Evolutionary conservation across 2,888 invertebrate genomes (phyloP).

Genomic region (Cyaniris semiargus): DNA sequence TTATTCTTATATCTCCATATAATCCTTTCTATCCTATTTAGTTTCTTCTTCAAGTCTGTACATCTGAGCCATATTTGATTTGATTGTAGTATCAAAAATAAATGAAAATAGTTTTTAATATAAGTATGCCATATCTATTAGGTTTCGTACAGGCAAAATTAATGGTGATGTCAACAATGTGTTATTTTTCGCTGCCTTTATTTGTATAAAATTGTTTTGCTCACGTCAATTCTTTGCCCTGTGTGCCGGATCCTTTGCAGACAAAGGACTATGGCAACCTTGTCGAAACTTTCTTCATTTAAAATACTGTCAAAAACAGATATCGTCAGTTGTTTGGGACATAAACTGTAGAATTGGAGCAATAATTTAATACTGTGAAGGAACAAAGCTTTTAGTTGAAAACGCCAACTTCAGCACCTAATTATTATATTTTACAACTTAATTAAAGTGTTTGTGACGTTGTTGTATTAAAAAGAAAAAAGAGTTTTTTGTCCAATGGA

Average conservation of each 20-base stretch:
- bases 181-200: background rate
- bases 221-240: conserved; percentile 41
- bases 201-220: background rate
- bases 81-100: too few species aligned
- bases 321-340: conserved; percentile 31
- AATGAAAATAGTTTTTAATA: too few species aligned
- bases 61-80: too few species aligned
- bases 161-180: too few species aligned
- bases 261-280: conserved; percentile 39
- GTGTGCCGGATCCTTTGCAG: conserved; percentile 39
- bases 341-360: conserved; percentile 29
- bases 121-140: too few species aligned
- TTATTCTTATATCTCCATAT: too few species aligned
- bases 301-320: conserved; percentile 35
- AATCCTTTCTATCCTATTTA: too few species aligned
- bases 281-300: conserved; percentile 42
- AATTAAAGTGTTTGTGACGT: background rate
- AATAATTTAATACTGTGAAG: conserved; percentile 22
- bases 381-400: conserved; percentile 11
- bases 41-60: too few species aligned
- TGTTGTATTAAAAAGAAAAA: background rate
- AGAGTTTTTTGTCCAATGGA: background rate
- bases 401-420: background rate
- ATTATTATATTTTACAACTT: conserved; percentile 5
- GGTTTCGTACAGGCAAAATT: too few species aligned